Conservation (phyloP, 2,797 vertebrate species). For the Anabacerthia variegaticeps region DNA sequence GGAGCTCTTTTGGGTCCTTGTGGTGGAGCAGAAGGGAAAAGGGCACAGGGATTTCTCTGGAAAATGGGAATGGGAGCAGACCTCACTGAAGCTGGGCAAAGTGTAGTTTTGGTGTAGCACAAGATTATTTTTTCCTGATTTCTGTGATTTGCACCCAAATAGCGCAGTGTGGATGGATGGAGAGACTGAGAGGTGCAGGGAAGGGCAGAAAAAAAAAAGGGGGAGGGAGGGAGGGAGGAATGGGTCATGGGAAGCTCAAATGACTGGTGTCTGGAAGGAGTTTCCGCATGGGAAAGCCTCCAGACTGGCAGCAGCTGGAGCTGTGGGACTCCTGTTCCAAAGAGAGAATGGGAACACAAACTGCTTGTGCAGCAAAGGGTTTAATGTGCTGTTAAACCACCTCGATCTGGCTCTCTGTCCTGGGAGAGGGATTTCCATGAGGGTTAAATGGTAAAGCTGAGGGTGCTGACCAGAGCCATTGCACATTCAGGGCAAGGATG, state of each 20-base stretch:
- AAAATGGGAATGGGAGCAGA: not conserved
- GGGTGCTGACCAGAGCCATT: not conserved
- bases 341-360: not conserved
- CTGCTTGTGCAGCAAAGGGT: not conserved
- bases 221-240: not conserved
- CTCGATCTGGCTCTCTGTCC: not conserved
- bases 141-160: not conserved
- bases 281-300: not conserved
- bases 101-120: no score
- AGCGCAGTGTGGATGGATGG: not conserved
- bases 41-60: not conserved
- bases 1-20: not conserved
- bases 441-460: not conserved
- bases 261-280: not conserved
- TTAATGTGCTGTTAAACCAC: not conserved
- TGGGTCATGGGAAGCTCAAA: accelerated
- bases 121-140: not conserved
- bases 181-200: not conserved
- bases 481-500: not conserved
- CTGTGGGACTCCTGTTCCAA: not conserved
- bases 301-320: not conserved
- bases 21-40: no score
- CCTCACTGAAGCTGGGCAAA: accelerated
- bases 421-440: not conserved
- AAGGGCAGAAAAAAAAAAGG: not conserved